A percentile compares a stretch with the other conserved stretches of the same genome.
Conservation (phyloP, 2,113 vertebrate species). For the Zosterops pallidus region DNA sequence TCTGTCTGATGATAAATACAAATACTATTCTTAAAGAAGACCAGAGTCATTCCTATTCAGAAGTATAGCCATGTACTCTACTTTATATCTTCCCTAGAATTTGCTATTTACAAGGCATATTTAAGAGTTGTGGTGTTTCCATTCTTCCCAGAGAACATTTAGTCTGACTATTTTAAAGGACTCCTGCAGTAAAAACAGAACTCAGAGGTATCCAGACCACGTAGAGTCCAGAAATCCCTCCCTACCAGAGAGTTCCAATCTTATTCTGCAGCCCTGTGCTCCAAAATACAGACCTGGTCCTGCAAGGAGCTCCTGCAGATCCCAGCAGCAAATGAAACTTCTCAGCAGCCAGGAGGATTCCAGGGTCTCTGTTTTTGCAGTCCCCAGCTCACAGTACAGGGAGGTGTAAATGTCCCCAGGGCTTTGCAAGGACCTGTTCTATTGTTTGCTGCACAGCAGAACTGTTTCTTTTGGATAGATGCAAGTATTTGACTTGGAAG, state of each 20-base stretch:
- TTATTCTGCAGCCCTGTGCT: neutral
- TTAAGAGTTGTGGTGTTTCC: neutral
- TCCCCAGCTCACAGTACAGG: fast-evolving
- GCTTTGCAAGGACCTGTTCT: neutral
- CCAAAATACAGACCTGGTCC: neutral
- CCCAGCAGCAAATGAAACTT: neutral
- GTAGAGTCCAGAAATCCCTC: neutral
- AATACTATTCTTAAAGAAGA: slow-evolving; percentile 12
- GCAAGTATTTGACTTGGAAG: neutral
- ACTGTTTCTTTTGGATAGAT: neutral
- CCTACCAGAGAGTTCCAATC: neutral
- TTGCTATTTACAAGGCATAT: slow-evolving; percentile 43
- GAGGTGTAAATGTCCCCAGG: neutral
- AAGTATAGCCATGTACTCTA: neutral
- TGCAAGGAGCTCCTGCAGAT: neutral
- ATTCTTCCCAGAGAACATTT: slow-evolving; percentile 16
- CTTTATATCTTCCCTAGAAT: slow-evolving; percentile 16
- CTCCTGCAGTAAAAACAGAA: slow-evolving; percentile 11
- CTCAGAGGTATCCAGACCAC: neutral
- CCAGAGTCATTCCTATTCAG: neutral
- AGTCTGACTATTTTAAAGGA: slow-evolving; percentile 14
- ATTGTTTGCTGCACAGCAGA: neutral
- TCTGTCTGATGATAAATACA: slow-evolving; percentile 26
- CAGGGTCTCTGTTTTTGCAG: neutral
- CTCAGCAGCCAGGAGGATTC: neutral